These are phyloP conservation scores for Ciconia boyciana DNA, from an alignment of 2,113 vertebrate species.

Conservation along the genomic window DNA sequence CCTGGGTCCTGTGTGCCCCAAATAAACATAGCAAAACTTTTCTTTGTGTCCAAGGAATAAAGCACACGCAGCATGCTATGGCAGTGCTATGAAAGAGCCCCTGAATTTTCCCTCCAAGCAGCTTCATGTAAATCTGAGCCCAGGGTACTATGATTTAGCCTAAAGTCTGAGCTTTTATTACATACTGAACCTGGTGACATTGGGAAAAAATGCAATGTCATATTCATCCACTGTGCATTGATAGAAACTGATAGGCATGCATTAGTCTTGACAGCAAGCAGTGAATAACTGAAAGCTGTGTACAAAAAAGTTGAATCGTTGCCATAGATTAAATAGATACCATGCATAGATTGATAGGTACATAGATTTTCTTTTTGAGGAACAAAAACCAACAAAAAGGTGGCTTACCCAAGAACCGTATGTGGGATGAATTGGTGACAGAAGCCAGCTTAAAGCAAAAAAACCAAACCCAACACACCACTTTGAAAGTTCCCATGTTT, in stretches of 20 bases:
- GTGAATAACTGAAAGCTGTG: constrained; percentile 18
- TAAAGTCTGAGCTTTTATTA: neutral
- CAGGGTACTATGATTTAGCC: neutral
- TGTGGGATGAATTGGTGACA: neutral
- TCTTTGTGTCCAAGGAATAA: neutral
- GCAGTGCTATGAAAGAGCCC: neutral
- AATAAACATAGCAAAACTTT: neutral
- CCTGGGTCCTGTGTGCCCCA: neutral
- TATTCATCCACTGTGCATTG: constrained; percentile 9
- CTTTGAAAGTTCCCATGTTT: constrained; percentile 43
- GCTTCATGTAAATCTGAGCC: neutral
- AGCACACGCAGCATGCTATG: neutral
- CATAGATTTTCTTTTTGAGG: neutral
- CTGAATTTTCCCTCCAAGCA: neutral
- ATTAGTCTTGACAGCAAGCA: constrained; percentile 37
- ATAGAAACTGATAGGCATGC: constrained; percentile 52
- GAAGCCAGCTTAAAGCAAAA: neutral
- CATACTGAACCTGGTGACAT: neutral
- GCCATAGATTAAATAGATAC: constrained; percentile 35
- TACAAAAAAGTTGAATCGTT: constrained; percentile 38
- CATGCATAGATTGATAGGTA: constrained; percentile 5
- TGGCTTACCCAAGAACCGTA: neutral
- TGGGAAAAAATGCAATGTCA: constrained; percentile 23
- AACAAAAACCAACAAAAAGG: constrained; percentile 10
- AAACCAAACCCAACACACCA: neutral